Evolutionary conservation across 2,113 vertebrate genomes (phyloP), one percentile per base, ranked within the genome.

Genomic region (Pimephales promelas): DNA sequence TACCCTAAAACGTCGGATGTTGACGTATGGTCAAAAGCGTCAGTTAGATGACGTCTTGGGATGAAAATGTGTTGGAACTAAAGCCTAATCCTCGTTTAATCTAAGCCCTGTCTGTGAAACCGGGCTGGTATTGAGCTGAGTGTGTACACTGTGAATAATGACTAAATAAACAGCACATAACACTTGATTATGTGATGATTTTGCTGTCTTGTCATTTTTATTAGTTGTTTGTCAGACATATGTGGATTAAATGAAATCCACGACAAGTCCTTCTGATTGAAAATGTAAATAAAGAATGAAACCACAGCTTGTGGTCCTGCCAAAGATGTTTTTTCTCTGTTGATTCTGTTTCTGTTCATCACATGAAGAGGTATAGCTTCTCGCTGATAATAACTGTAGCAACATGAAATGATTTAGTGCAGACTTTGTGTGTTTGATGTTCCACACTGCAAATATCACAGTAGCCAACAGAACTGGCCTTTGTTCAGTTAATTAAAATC

Each of bases 401-500:
- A 45, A 52, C 80, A 85, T 68, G 77, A 87, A 83, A 87, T 85
- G 70, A 72, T 66, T 83, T 22, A 31, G 59, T 76, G 83, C 82
- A 83, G 31, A 83, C 82, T 91, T 87, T 88, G 26, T 87, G 82
- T 86, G 88, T 91, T 92, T 92, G 90, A 93, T 88, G 85, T 90
- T 75, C 86, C 86, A 85, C 88, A 89, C 86, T 87, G 87, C 82
- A 86, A 90, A 82, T 86, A 85, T 91, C 86, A 89, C 86, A 90
- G 92, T 88, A 40, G 88, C 84, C 86, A 31, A 52, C 82, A 90
- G 86, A 74, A 89, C 80, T 82, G 81, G 83, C 83, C 88, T 91
- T 92, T 92, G 88, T 87, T 89, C 85, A 82, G 75, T 89, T 92
- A 91, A 93, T 93, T 92, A 92, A 93, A 92, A 91, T 90, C 79